phyloP scores from a whole-genome alignment of 2,113 vertebrate species.

The Cyanoderma ruficeps region DNA sequence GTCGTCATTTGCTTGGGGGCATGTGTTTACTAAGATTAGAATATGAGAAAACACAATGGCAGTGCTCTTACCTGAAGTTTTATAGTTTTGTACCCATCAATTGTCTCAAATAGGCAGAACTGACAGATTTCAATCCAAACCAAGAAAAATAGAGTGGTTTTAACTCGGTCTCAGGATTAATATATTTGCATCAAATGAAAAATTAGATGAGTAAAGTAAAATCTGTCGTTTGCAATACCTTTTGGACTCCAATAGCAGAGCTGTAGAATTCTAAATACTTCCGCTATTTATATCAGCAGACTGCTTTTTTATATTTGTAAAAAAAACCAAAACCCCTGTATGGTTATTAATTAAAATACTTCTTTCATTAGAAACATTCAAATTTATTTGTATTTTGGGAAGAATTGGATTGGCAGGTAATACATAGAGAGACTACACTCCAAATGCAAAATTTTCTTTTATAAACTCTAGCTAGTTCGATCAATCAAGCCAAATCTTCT shows the following conservation, averaged over 20 bases:
- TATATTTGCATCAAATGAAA: neutral
- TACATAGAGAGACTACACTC: neutral
- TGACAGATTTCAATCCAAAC: neutral
- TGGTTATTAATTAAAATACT: neutral
- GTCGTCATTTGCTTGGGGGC: neutral
- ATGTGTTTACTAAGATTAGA: neutral
- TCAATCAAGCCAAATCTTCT: neutral
- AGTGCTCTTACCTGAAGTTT: neutral
- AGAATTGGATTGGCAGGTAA: neutral
- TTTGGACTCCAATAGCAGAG: neutral
- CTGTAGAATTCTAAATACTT: neutral
- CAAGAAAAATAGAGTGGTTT: neutral
- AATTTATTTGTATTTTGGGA: neutral
- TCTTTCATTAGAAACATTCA: neutral
- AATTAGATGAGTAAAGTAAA: neutral
- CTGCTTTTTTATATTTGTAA: neutral
- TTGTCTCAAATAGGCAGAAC: neutral
- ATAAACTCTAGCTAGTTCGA: neutral
- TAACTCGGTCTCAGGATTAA: neutral
- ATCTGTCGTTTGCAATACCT: neutral
- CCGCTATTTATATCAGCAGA: neutral
- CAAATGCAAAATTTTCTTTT: neutral
- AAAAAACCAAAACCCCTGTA: rapidly evolving
- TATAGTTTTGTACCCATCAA: neutral
- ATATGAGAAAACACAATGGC: neutral